phyloP scores from a whole-genome alignment of 1,140 invertebrate genomes.

The Argopecten irradians region DNA sequence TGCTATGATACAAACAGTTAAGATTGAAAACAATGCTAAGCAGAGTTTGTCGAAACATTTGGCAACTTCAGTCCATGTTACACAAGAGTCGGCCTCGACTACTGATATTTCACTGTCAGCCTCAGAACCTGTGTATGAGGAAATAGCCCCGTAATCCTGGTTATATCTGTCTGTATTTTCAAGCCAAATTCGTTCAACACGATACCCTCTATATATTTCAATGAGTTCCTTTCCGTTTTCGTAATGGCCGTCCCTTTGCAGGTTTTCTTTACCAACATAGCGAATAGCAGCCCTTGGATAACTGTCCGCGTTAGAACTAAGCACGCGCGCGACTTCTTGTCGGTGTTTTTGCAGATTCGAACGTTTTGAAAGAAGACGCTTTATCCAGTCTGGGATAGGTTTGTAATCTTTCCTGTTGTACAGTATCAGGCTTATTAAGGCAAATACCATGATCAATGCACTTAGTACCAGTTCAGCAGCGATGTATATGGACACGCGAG shows the following conservation, averaged over 20 bases:
- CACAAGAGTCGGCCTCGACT: not conserved
- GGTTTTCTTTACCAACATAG: not conserved
- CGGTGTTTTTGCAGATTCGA: too few species aligned
- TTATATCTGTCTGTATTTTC: not conserved
- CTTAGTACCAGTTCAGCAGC: slow-evolving; percentile 32
- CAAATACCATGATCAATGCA: slow-evolving; percentile 24
- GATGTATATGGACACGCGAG: slow-evolving; percentile 30
- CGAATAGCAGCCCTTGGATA: not conserved
- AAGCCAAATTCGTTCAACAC: not conserved
- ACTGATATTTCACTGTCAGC: not conserved
- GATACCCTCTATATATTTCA: not conserved
- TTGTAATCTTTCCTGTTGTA: slow-evolving; percentile 25
- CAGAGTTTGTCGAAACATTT: not conserved
- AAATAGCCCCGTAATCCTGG: not conserved
- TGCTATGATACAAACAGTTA: not conserved
- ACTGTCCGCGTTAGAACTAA: not conserved
- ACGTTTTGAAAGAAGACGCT: not conserved
- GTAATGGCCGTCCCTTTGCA: not conserved
- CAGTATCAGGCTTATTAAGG: slow-evolving; percentile 24
- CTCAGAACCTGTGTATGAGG: not conserved
- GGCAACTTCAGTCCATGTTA: not conserved
- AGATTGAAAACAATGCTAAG: not conserved
- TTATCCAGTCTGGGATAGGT: not conserved
- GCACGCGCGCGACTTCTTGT: not conserved
- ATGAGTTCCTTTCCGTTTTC: not conserved